Base-by-base conservation (phyloP, 2,888 invertebrate species). In the Ctenicera cuprea region DNA sequence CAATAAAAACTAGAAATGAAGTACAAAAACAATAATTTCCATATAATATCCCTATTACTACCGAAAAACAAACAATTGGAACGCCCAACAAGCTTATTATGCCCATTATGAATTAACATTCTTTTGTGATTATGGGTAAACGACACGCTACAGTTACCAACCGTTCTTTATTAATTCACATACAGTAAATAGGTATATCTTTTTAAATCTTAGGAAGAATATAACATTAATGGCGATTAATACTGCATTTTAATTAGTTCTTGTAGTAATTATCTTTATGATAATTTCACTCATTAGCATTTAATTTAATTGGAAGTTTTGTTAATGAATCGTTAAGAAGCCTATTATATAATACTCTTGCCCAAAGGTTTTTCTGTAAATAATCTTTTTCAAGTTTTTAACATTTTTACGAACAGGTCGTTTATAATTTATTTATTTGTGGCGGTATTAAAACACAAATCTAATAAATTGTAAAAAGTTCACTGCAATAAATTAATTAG, bases 41-140 rank as follows among this genome's bases (percentile, higher is more conserved):
- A 70, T 63, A 70, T 70, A 63, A 70, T 70, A 43, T 52, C 33
- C 41, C 67, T 43, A 57, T 67, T 63, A 52, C 63, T 50, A 22
- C 61, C 69, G 30, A 63, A 70, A 70, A 70, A 70, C 70, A 70
- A 62, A 70, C 70, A 70, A 70, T 70, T 52, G 62, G 70, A 70
- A 70, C 71, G 65, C 65, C 30, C 16, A 71, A 65, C 57, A 63
- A 45, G 18, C 65, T 59, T 71, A 52, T 57, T 54, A 71, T 71
- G 57, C 71, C 57, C 54, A 64, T 65, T 71, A 65, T 26, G 26
- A 71, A 71, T 71, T 71, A 71, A 71, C 71, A 65, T 71, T 71
- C 65, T 63, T 71, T 30, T 45, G 62, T 52, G 20, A 57, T 71
- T 65, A 71, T 71, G 57, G 57, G 37, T 71, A 43, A 59, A 65